Evolutionary conservation across 2,113 vertebrate genomes (phyloP).

Genomic region (Xerus inauris): DNA sequence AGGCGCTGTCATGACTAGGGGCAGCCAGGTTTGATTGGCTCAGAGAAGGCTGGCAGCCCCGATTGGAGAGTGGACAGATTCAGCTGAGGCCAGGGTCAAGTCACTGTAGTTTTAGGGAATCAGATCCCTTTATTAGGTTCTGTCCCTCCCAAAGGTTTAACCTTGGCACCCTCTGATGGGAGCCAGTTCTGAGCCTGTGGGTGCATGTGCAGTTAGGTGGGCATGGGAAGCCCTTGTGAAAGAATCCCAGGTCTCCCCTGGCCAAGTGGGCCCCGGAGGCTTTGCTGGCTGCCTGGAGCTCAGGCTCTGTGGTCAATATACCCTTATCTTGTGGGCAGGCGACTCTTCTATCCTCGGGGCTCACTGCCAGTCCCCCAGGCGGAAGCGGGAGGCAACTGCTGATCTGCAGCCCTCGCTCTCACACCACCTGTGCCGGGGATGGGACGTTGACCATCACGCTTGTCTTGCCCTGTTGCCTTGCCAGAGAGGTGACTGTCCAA

Average conservation of each 20-base stretch:
- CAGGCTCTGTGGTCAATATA: neutral
- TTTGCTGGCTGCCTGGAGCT: neutral
- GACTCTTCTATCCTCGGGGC: neutral
- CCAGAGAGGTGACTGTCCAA: neutral
- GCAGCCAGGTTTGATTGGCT: neutral
- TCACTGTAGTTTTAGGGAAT: neutral
- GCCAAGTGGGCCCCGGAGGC: neutral
- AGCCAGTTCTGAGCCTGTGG: neutral
- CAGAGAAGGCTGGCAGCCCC: slow-evolving; percentile 6
- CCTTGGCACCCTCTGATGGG: neutral
- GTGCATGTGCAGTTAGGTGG: neutral
- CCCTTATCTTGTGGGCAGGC: neutral
- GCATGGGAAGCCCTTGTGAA: neutral
- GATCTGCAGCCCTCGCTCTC: neutral
- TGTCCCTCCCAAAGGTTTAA: neutral
- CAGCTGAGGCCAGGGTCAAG: neutral
- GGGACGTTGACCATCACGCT: neutral
- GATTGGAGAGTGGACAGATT: neutral
- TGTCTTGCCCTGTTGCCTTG: neutral
- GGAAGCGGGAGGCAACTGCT: neutral
- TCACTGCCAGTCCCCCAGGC: neutral
- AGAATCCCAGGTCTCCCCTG: neutral
- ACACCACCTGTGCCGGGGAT: fast-evolving
- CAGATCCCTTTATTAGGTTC: neutral
- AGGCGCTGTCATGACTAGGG: neutral